phyloP scores from a whole-genome alignment of 2,797 vertebrate species.

The Craterocephalus amniculus region DNA sequence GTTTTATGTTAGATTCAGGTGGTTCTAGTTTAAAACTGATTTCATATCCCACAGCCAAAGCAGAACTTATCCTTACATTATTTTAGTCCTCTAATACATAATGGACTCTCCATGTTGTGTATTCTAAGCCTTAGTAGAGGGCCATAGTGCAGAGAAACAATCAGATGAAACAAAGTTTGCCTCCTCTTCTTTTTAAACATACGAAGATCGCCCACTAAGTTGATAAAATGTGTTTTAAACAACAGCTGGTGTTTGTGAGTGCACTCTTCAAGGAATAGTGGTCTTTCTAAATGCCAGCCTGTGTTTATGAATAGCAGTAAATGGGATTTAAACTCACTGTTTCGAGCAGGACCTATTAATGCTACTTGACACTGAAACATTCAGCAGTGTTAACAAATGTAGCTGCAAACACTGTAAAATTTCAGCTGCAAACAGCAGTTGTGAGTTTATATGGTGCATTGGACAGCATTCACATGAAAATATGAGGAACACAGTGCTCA shows the following conservation, averaged over 20 bases:
- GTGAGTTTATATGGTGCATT: background rate
- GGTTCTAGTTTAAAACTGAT: background rate
- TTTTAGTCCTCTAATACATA: background rate
- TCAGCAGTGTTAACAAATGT: background rate
- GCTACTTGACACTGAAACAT: background rate
- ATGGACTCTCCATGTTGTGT: background rate
- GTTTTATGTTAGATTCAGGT: background rate
- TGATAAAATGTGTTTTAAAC: background rate
- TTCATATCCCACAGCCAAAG: background rate
- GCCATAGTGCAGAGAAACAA: background rate
- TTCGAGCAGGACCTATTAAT: background rate
- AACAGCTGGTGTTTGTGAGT: background rate
- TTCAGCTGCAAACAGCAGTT: background rate
- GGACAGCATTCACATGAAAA: background rate
- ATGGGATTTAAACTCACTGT: background rate
- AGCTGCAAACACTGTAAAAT: background rate
- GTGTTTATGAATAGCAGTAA: background rate
- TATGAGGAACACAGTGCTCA: background rate
- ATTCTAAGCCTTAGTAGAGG: no score
- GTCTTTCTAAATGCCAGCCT: background rate
- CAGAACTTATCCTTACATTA: background rate
- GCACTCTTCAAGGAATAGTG: background rate
- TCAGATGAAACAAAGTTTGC: background rate
- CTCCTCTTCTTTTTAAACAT: background rate
- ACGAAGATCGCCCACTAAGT: background rate